Conservation (phyloP, 2,888 invertebrate genomes). For the Volucella inflata region DNA sequence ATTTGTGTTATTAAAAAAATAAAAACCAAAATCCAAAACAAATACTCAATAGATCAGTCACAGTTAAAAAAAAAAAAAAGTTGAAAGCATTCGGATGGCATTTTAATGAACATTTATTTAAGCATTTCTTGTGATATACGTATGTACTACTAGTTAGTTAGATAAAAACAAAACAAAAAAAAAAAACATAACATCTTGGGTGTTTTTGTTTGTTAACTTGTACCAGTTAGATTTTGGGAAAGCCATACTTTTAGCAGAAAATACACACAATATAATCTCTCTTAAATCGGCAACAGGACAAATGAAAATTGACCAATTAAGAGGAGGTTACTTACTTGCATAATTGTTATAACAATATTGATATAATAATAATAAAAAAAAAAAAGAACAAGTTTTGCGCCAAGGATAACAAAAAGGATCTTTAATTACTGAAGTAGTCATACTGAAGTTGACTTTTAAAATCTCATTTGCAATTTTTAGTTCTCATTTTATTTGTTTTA, state of each 20-base stretch:
- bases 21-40: background rate
- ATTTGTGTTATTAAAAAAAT: constrained; percentile 2
- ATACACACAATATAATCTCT: constrained; percentile 16
- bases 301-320: constrained; percentile 9
- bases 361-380: constrained; percentile 52
- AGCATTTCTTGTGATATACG: constrained; percentile 60
- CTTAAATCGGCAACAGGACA: constrained; percentile 22
- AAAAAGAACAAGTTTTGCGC: constrained; percentile 43
- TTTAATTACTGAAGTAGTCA: too few species aligned
- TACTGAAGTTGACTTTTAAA: too few species aligned
- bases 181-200: constrained; percentile 18
- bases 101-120: constrained; percentile 26
- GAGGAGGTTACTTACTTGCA: constrained; percentile 48
- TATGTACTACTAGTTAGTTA: constrained; percentile 6
- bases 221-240: constrained; percentile 31
- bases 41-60: constrained; percentile 25
- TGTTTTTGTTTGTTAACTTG: background rate
- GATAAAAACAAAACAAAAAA: too few species aligned
- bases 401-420: constrained; percentile 14
- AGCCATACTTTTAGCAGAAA: constrained; percentile 15
- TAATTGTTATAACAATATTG: constrained; percentile 53
- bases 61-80: constrained; percentile 19
- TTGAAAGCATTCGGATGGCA: constrained; percentile 26
- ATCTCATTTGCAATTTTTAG: too few species aligned
- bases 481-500: too few species aligned